Percentiles rank a stretch among this genome's conserved stretches.
phyloP scores from a whole-genome alignment of 2,113 vertebrate genomes.

The Cervus canadensis region DNA sequence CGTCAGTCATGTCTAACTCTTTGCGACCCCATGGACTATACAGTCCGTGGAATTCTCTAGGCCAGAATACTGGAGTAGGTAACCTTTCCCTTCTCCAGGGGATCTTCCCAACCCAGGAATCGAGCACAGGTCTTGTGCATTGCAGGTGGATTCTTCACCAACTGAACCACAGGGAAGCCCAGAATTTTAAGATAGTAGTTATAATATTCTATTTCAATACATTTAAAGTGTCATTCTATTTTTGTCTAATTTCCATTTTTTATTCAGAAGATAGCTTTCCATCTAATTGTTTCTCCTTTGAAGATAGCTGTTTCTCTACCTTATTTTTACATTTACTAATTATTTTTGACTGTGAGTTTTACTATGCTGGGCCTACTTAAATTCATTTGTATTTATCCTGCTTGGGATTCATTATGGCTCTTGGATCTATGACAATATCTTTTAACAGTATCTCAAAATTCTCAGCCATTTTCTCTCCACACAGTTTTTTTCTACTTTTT shows the following conservation, averaged over 20 bases:
- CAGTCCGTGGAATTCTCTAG: too few relatives aligned
- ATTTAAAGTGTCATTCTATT: background rate
- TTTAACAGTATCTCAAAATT: background rate
- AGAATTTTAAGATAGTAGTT: background rate
- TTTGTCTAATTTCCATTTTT: background rate
- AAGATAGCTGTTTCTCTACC: background rate
- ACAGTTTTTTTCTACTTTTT: background rate
- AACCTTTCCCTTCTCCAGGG: too few relatives aligned
- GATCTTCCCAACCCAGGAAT: too few relatives aligned
- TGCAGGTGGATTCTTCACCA: too few relatives aligned
- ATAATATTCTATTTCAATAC: background rate
- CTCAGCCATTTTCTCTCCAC: background rate
- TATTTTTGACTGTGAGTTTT: background rate
- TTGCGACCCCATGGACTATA: too few relatives aligned
- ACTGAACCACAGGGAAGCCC: too few relatives aligned
- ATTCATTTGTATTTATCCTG: background rate
- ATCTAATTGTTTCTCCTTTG: background rate
- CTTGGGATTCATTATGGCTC: background rate
- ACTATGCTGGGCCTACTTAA: background rate
- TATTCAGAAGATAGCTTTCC: background rate
- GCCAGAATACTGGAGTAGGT: too few relatives aligned
- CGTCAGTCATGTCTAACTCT: too few relatives aligned
- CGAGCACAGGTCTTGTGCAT: too few relatives aligned
- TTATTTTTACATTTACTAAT: background rate
- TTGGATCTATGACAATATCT: background rate